These are phyloP conservation scores for Abramis brama DNA, from an alignment of 2,113 vertebrate species.

Conservation along the genomic window DNA sequence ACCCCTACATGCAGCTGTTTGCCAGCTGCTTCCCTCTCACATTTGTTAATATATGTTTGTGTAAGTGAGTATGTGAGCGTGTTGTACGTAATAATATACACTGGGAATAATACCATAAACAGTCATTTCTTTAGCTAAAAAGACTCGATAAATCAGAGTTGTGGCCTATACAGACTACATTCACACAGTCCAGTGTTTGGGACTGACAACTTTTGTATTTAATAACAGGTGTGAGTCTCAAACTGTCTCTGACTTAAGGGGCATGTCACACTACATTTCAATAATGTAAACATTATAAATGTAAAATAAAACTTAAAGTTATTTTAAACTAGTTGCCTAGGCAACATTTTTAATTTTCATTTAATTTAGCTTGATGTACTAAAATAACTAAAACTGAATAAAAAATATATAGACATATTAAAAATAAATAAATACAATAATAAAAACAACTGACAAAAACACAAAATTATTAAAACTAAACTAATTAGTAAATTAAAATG, in stretches of 20 bases:
- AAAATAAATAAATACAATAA: too few species aligned
- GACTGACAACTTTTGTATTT: not conserved
- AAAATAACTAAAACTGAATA: too few species aligned
- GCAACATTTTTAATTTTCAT: not conserved
- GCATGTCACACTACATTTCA: too few species aligned
- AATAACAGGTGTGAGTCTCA: not conserved
- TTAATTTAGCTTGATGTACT: not conserved
- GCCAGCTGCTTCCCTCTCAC: conserved; percentile 63
- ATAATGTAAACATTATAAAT: too few species aligned
- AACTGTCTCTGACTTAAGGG: not conserved
- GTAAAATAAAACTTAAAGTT: too few species aligned
- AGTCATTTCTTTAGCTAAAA: not conserved
- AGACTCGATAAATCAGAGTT: too few species aligned
- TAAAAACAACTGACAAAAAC: too few species aligned
- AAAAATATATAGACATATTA: too few species aligned
- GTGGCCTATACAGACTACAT: not conserved
- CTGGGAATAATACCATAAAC: not conserved
- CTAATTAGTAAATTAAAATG: too few species aligned
- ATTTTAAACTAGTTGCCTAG: too few species aligned
- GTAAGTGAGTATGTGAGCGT: conserved; percentile 43
- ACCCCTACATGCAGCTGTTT: conserved; percentile 46
- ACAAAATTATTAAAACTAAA: too few species aligned
- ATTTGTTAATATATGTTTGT: conserved; percentile 47
- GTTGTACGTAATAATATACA: conserved; percentile 17
- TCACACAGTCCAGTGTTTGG: not conserved